Percentiles rank a stretch among this genome's conserved stretches.
These are phyloP conservation scores for Popillia japonica DNA, from an alignment of 1,140 invertebrate species.

Conservation along the genomic window DNA sequence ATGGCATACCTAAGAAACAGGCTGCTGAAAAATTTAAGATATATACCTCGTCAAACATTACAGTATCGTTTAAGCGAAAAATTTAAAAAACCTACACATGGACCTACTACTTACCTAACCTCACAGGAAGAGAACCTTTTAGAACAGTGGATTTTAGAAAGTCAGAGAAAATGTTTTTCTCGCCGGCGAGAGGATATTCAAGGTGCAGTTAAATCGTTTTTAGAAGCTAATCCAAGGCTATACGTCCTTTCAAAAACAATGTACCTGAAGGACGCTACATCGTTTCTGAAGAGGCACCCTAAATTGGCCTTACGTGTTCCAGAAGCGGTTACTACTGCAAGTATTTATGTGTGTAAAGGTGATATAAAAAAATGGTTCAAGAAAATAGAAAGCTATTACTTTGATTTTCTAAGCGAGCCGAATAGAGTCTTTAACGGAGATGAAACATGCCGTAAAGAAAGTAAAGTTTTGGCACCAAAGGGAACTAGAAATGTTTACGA, in stretches of 20 bases:
- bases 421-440: constrained; percentile 54
- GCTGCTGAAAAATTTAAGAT: too few species aligned
- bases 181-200: too few species aligned
- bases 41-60: too few species aligned
- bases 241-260: neutral
- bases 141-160: too few species aligned
- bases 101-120: too few species aligned
- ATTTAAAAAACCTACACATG: too few species aligned
- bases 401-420: constrained; percentile 51
- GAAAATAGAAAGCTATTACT: constrained; percentile 44
- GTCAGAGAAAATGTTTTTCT: too few species aligned
- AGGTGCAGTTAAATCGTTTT: too few species aligned
- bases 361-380: constrained; percentile 34
- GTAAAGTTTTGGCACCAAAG: constrained; percentile 50
- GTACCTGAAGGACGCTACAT: neutral
- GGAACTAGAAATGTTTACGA: constrained; percentile 49
- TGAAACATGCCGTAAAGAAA: constrained; percentile 54
- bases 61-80: too few species aligned
- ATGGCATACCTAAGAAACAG: too few species aligned
- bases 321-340: constrained; percentile 34
- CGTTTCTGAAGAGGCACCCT: constrained; percentile 31
- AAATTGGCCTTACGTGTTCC: neutral
- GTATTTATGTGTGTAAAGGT: neutral
- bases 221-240: too few species aligned
- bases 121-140: too few species aligned